Conservation (phyloP, 2,113 vertebrate species). For the Struthio camelus region DNA sequence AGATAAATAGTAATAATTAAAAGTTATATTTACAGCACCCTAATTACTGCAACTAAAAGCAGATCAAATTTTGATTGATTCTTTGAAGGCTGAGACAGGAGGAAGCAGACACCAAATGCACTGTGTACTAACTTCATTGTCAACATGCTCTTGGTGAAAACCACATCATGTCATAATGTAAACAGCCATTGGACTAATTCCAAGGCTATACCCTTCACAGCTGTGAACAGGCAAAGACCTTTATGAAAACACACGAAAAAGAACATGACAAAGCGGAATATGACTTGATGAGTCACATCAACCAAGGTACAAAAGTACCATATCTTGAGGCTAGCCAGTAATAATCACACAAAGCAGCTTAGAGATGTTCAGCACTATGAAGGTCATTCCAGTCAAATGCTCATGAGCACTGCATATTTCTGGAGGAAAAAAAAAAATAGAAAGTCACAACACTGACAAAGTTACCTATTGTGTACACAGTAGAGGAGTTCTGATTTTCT, state of each 20-base stretch:
- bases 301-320: neutral
- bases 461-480: neutral
- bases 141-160: neutral
- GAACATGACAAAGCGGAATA: neutral
- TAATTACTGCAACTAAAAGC: neutral
- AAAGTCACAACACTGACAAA: neutral
- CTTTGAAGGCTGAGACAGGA: neutral
- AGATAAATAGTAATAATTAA: neutral
- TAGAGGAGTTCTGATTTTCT: neutral
- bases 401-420: neutral
- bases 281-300: neutral
- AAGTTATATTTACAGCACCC: neutral
- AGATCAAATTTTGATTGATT: neutral
- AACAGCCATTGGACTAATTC: neutral
- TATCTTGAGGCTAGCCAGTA: neutral
- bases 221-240: neutral
- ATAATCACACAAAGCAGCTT: neutral
- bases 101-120: neutral
- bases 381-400: neutral
- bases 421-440: slow-evolving; percentile 12
- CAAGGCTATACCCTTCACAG: slow-evolving; percentile 34
- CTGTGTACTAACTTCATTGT: neutral
- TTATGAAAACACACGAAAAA: neutral
- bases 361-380: neutral
- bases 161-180: neutral